Evolutionary conservation across 64 coral and sea anemone species (phyloP), one percentile per base, ranked within the genome.

Genomic region (Montipora capricornis): DNA sequence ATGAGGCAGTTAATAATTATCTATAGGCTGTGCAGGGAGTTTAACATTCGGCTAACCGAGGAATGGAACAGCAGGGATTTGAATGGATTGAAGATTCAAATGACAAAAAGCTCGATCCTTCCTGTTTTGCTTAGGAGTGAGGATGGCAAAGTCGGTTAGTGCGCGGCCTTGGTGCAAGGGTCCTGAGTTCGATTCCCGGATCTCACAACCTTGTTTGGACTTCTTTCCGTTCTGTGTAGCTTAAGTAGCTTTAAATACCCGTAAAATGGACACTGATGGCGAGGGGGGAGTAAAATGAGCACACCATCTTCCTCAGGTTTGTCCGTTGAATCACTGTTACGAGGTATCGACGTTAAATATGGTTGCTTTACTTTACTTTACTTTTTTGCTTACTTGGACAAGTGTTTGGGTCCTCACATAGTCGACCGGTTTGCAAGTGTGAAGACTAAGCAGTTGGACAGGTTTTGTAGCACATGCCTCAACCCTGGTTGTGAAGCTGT

Each of bases 401-500:
- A 17, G 29, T 29, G 26, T 29, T 89, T 16, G 87, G 87, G 87
- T 20, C 87, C 87, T 51, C 87, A 77, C 87, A 89, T 26, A 0
- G 11, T 89, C 53, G 87, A 89, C 6, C 17, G 51, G 6, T 89
- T 89, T 57, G 73, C 44, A 1, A 93, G 83, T 53, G n/a, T 77
- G 5, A 80, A 83, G 20, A 91, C 79, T 22, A 83, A 60, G 90
- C 90, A 91, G 73, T 47, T 91, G 62, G 29, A 79, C 9, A 67
- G 79, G 17, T 53, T 57, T 8, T 57, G 53, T 57, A 57, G 53
- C 10, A 57, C 6, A 57, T 57, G 1, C 53, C 53, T 57, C 2
- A 93, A 81, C 47, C 92, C 83, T 68, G 84, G 67, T 37, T 93
- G 84, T 69, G 76, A 88, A 69, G 75, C 84, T 15, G 77, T 51